phyloP scores from a whole-genome alignment of 2,113 vertebrate genomes.

The Dendropsophus ebraccatus region DNA sequence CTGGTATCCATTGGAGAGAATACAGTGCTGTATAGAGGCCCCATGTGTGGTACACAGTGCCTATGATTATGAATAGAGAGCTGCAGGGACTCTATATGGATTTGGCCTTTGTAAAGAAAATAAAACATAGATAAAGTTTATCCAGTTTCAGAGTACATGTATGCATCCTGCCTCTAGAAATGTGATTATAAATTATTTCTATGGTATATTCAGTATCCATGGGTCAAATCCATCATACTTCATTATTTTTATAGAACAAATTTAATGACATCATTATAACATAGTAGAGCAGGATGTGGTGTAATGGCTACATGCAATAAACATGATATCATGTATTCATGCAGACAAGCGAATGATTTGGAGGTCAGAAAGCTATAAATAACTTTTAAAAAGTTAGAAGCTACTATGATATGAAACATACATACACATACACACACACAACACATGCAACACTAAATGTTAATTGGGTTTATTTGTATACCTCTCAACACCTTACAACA shows the following conservation, averaged over 20 bases:
- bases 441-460: conserved; percentile 47
- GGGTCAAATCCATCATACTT: too few relatives aligned
- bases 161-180: too few relatives aligned
- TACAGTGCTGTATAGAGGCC: not conserved
- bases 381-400: not conserved
- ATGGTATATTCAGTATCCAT: too few relatives aligned
- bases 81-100: not conserved
- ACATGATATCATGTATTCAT: not conserved
- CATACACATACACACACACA: not conserved
- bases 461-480: conserved; percentile 63
- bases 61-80: not conserved
- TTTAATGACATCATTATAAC: not conserved
- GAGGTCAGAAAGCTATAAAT: not conserved
- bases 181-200: too few relatives aligned
- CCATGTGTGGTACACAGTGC: not conserved
- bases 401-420: not conserved
- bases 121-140: not conserved
- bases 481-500: conserved; percentile 74
- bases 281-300: not conserved
- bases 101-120: not conserved
- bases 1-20: too few relatives aligned
- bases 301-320: not conserved
- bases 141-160: not conserved
- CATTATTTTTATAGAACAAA: not conserved
- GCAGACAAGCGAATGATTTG: not conserved